phyloP scores from a whole-genome alignment of 2,113 vertebrate species.

The Gambusia affinis region DNA sequence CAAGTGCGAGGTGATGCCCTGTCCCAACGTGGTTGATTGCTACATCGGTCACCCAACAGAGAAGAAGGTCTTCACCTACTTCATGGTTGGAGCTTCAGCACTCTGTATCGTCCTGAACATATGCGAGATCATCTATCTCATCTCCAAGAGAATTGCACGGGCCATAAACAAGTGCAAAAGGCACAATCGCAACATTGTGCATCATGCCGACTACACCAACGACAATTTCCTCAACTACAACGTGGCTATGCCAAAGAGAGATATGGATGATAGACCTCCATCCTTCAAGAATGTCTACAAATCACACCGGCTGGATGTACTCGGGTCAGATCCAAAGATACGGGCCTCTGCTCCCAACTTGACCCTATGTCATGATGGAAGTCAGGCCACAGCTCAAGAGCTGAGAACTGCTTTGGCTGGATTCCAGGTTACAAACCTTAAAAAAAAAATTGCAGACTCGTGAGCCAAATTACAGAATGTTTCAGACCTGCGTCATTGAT shows the following conservation, averaged over 20 bases:
- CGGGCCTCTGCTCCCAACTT: conserved; percentile 79
- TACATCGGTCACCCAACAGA: conserved; percentile 88
- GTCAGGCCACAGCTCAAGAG: background rate
- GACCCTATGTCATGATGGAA: conserved; percentile 9
- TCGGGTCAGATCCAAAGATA: conserved; percentile 56
- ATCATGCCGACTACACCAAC: conserved; percentile 17
- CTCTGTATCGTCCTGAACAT: conserved; percentile 88
- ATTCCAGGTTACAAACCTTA: conserved; percentile 5
- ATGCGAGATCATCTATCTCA: conserved; percentile 85
- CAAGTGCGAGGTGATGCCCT: conserved; percentile 81
- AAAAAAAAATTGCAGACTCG: conserved; percentile 3
- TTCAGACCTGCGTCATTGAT: conserved; percentile 43
- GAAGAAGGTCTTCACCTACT: conserved; percentile 89
- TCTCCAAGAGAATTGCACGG: conserved; percentile 77
- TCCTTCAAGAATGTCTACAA: conserved; percentile 42
- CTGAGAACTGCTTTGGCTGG: background rate
- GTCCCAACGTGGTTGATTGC: conserved; percentile 87
- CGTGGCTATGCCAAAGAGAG: background rate
- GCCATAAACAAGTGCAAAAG: conserved; percentile 41
- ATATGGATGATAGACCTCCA: conserved; percentile 48
- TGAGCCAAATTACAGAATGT: conserved; percentile 29
- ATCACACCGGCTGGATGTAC: background rate
- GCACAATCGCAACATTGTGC: background rate
- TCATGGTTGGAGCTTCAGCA: conserved; percentile 86
- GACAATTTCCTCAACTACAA: conserved; percentile 57